Conservation (phyloP, 1,140 invertebrate species). For the Ganaspis sp. region DNA sequence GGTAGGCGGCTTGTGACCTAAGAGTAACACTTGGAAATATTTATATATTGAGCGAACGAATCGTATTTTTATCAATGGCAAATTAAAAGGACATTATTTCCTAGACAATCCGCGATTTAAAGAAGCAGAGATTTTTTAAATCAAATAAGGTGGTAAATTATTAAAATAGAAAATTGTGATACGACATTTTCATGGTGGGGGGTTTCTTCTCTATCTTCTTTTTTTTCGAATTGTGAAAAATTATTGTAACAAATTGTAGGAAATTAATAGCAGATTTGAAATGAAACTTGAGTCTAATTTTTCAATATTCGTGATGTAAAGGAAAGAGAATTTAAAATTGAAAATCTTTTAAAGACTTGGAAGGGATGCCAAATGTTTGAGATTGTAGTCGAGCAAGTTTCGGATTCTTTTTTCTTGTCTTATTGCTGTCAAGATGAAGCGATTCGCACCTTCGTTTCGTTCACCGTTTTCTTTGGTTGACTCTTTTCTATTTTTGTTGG, state of each 20-base stretch:
- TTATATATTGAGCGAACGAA: constrained; percentile 69
- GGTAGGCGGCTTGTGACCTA: constrained; percentile 68
- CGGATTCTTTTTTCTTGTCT: neutral
- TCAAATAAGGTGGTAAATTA: no score
- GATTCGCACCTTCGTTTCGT: neutral
- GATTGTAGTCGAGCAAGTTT: neutral
- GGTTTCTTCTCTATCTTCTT: no score
- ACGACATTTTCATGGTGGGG: no score
- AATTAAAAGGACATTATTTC: neutral
- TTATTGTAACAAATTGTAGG: no score
- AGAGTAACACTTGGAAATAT: constrained; percentile 70
- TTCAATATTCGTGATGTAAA: no score
- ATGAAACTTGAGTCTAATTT: no score
- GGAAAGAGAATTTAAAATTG: no score
- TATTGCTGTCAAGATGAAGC: neutral
- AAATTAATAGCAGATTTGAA: no score
- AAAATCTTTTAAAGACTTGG: neutral
- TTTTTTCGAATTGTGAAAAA: no score
- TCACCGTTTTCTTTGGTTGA: neutral
- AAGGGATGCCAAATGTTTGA: neutral
- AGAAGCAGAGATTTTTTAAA: neutral
- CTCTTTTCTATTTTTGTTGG: neutral
- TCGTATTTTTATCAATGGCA: constrained; percentile 66
- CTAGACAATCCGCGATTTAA: neutral
- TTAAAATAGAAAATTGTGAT: no score